These are phyloP conservation scores for Apamea anceps DNA, from an alignment of 2,888 invertebrate species.

Conservation along the genomic window DNA sequence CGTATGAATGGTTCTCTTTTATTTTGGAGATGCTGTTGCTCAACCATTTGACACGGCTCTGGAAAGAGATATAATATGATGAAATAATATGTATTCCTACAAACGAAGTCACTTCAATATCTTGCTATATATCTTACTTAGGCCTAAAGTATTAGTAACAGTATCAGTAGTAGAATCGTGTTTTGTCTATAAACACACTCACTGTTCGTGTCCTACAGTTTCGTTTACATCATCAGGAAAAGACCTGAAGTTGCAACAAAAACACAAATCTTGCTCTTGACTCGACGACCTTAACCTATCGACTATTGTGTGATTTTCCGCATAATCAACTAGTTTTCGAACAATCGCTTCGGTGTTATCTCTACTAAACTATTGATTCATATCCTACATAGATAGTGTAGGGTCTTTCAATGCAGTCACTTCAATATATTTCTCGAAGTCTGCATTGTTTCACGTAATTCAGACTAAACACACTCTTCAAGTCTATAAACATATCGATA, in stretches of 20 bases:
- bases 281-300: conserved; percentile 33
- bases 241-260: conserved; percentile 27
- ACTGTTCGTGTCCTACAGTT: neutral
- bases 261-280: conserved; percentile 25
- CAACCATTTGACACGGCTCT: neutral
- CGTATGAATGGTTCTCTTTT: neutral
- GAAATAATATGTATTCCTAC: neutral
- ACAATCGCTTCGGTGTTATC: conserved; percentile 38
- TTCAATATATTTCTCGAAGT: conserved; percentile 5
- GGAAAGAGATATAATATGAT: neutral
- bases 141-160: neutral
- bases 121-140: neutral
- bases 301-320: conserved; percentile 48
- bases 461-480: conserved; percentile 16
- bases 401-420: conserved; percentile 6
- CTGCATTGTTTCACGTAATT: conserved; percentile 28
- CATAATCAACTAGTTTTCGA: conserved; percentile 20
- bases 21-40: neutral
- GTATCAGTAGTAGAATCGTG: neutral
- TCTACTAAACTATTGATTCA: conserved; percentile 8
- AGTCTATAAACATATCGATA: conserved; percentile 23
- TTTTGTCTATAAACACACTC: neutral
- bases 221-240: conserved; percentile 19
- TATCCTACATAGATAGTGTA: conserved; percentile 30
- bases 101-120: neutral